Percentiles rank a stretch among this genome's conserved stretches.
Evolutionary conservation across 2,797 vertebrate species (phyloP).

Genomic region (Enteromius radiatus): DNA sequence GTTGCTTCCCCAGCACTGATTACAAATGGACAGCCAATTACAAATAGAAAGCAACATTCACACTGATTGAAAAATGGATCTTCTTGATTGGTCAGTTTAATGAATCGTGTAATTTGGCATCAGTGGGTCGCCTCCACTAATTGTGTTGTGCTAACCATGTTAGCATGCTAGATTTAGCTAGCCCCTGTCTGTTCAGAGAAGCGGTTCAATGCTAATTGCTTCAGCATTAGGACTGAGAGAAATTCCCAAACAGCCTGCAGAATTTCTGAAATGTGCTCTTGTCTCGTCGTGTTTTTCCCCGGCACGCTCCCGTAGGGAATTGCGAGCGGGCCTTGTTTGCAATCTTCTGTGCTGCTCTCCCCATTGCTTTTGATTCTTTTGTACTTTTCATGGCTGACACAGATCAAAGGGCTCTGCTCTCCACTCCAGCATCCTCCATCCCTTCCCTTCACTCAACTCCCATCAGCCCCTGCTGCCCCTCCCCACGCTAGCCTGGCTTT

Average conservation of each 20-base stretch:
- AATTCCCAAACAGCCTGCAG: slow-evolving; percentile 71
- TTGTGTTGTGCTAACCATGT: slow-evolving; percentile 72
- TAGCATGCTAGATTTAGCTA: slow-evolving; percentile 69
- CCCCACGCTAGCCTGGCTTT: slow-evolving; percentile 51
- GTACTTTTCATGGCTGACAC: slow-evolving; percentile 67
- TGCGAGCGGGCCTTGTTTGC: slow-evolving; percentile 47
- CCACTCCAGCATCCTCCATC: slow-evolving; percentile 69
- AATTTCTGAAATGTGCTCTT: slow-evolving; percentile 77
- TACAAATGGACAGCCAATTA: background rate
- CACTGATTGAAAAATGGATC: slow-evolving; percentile 41
- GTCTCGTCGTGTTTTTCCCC: slow-evolving; percentile 65
- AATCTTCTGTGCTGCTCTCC: slow-evolving; percentile 59
- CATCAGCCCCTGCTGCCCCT: slow-evolving; percentile 55
- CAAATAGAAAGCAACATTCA: background rate
- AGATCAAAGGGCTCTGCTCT: slow-evolving; percentile 82
- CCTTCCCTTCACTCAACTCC: slow-evolving; percentile 64
- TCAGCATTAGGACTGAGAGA: slow-evolving; percentile 73
- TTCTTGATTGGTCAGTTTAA: slow-evolving; percentile 72
- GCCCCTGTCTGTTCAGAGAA: slow-evolving; percentile 70
- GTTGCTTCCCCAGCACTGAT: background rate
- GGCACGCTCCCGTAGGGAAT: slow-evolving; percentile 58
- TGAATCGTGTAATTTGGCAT: slow-evolving; percentile 66
- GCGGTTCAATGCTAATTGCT: slow-evolving; percentile 81
- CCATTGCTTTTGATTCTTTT: slow-evolving; percentile 65
- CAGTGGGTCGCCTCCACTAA: slow-evolving; percentile 63